Percentiles rank a stretch among this genome's conserved stretches.
Evolutionary conservation across 2,888 invertebrate genomes (phyloP).

Genomic region (Drosophila helvetica): DNA sequence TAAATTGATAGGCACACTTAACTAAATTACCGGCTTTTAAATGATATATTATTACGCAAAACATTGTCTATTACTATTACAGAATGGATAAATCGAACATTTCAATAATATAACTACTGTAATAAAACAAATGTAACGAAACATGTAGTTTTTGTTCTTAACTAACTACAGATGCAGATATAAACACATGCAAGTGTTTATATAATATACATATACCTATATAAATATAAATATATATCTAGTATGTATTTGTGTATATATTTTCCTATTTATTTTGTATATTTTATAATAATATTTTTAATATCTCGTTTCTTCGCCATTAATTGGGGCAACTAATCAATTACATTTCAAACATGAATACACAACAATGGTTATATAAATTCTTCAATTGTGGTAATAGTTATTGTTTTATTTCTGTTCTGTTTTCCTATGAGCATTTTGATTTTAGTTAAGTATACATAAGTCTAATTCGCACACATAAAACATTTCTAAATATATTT

Average conservation of each 20-base stretch:
- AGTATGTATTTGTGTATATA: constrained; percentile 20
- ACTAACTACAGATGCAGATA: constrained; percentile 77
- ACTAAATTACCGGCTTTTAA: background rate
- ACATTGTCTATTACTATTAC: background rate
- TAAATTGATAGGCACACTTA: constrained; percentile 1
- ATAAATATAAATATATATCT: constrained; percentile 42
- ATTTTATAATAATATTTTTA: constrained; percentile 42
- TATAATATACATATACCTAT: constrained; percentile 52
- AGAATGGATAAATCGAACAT: background rate
- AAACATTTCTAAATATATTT: constrained; percentile 67
- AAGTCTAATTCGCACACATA: constrained; percentile 51
- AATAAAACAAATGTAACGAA: constrained; percentile 21
- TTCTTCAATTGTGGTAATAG: constrained; percentile 40
- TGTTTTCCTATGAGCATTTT: constrained; percentile 35
- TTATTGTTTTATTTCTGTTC: constrained; percentile 51
- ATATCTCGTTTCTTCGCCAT: background rate
- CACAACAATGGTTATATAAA: constrained; percentile 60
- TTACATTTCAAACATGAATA: constrained; percentile 60
- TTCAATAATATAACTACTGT: constrained; percentile 24
- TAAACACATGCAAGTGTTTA: constrained; percentile 76
- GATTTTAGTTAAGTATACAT: constrained; percentile 16
- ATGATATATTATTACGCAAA: background rate
- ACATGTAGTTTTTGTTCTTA: constrained; percentile 37
- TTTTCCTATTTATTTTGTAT: constrained; percentile 44
- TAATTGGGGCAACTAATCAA: constrained; percentile 6